Evolutionary conservation across 2,888 invertebrate genomes (phyloP).

Genomic region (Synanthedon andrenaeformis): DNA sequence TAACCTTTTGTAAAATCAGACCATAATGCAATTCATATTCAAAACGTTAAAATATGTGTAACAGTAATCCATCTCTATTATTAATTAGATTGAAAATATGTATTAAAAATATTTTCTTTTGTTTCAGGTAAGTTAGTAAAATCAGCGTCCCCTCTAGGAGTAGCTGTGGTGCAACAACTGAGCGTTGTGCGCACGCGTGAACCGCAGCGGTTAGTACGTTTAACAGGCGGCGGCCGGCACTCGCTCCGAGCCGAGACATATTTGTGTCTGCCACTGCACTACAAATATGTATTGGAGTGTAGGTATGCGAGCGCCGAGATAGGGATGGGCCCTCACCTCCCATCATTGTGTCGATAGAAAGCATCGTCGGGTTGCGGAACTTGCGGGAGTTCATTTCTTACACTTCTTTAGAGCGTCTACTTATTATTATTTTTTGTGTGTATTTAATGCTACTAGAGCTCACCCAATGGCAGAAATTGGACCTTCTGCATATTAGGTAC

Average conservation of each 20-base stretch:
- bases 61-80: too few relatives aligned
- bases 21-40: too few relatives aligned
- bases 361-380: not conserved
- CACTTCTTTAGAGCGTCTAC: too few relatives aligned
- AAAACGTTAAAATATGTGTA: too few relatives aligned
- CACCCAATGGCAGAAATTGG: too few relatives aligned
- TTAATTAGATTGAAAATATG: not conserved
- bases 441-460: too few relatives aligned
- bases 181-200: conserved; percentile 29
- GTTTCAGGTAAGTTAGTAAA: not conserved
- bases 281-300: conserved; percentile 4
- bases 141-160: too few relatives aligned
- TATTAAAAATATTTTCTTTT: not conserved
- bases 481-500: too few relatives aligned
- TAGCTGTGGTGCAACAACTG: not conserved
- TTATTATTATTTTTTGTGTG: too few relatives aligned
- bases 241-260: not conserved
- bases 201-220: conserved; percentile 29
- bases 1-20: too few relatives aligned
- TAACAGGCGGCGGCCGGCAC: conserved; percentile 10
- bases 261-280: conserved; percentile 3
- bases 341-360: not conserved
- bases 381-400: too few relatives aligned
- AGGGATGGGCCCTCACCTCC: not conserved
- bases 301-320: not conserved